Evolutionary conservation across 2,113 vertebrate species (phyloP).

Genomic region (Zosterops lateralis): DNA sequence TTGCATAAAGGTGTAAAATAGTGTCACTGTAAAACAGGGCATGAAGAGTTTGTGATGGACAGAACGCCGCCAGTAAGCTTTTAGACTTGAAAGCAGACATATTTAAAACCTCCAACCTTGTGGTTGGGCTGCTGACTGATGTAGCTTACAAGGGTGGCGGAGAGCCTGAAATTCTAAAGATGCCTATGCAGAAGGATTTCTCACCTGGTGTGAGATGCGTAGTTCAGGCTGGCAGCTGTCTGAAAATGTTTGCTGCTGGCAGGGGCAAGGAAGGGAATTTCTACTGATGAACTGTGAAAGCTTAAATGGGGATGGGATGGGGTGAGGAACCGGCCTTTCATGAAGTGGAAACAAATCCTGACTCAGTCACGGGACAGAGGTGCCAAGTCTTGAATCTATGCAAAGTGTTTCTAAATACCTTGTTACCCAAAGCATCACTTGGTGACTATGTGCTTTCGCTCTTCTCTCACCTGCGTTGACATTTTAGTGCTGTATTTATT

Average conservation of each 20-base stretch:
- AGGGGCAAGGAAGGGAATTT: background rate
- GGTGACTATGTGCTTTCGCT: background rate
- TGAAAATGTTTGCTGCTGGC: background rate
- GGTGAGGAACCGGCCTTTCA: background rate
- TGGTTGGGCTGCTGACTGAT: background rate
- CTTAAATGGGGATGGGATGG: accelerated
- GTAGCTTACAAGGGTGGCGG: background rate
- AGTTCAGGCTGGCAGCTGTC: background rate
- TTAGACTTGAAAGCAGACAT: background rate
- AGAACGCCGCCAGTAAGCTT: background rate
- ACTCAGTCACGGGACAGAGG: accelerated
- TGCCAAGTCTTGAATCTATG: background rate
- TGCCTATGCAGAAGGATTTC: background rate
- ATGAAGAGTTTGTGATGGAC: background rate
- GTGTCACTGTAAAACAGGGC: background rate
- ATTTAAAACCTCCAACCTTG: background rate
- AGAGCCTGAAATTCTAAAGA: background rate
- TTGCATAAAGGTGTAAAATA: background rate
- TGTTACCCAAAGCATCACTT: background rate
- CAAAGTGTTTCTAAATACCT: background rate
- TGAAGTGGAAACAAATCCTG: background rate
- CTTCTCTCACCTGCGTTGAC: background rate
- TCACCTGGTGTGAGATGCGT: background rate
- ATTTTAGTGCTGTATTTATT: background rate
- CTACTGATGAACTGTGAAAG: background rate